Evolutionary conservation across 2,113 vertebrate species (phyloP).

Genomic region (Indicator maculatus): DNA sequence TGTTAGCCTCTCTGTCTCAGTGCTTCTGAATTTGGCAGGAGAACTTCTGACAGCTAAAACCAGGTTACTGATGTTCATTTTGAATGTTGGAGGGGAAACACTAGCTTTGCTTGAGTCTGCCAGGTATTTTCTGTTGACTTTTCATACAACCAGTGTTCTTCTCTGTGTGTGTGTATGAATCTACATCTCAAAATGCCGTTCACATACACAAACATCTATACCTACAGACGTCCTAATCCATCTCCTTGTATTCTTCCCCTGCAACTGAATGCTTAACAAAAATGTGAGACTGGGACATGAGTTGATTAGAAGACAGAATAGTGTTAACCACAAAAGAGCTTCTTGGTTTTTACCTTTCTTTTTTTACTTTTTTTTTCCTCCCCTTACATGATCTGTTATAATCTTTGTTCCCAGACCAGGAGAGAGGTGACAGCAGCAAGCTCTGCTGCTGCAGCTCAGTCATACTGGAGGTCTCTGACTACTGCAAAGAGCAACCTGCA

Average conservation of each 20-base stretch:
- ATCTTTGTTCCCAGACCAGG: neutral
- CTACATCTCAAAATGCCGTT: neutral
- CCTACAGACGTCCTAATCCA: neutral
- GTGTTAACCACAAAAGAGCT: neutral
- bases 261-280: neutral
- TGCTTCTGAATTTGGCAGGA: neutral
- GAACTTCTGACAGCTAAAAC: neutral
- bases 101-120: neutral
- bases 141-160: neutral
- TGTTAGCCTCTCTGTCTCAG: neutral
- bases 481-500: neutral
- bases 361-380: rapidly evolving
- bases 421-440: neutral
- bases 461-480: neutral
- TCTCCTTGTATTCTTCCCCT: neutral
- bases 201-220: neutral
- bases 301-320: neutral
- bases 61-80: neutral
- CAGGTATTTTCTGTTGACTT: neutral
- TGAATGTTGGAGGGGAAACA: neutral
- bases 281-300: neutral
- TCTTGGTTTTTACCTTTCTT: neutral
- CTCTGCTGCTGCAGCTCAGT: neutral
- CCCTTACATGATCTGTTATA: rapidly evolving
- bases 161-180: neutral